Evolutionary conservation across 1,140 invertebrate species (phyloP), one percentile per base, ranked within the genome.

Genomic region (Hyphantria cunea): DNA sequence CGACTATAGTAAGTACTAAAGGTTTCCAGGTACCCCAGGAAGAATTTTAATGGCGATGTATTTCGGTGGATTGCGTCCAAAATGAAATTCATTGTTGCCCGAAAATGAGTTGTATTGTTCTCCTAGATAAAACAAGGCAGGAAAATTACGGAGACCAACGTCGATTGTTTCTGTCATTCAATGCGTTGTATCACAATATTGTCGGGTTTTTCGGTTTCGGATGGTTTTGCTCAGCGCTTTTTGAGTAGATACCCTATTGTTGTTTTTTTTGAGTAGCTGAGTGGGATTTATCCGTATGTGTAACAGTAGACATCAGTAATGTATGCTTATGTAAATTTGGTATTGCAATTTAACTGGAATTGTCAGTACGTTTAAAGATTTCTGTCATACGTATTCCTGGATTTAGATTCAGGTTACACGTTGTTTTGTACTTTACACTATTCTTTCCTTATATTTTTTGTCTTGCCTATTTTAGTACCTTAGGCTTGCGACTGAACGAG

Each of bases 11-110:
- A n/a, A n/a, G n/a, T n/a, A n/a, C n/a, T n/a, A n/a, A 34, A 41
- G 11, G 8, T 41, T 9, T n/a, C 39, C n/a, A 41, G 3, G 39
- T n/a, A 32, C 65, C 10, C 10, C 10, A 53, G 67, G 74, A 70
- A 76, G 68, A 66, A 72, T 81, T 81, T 82, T 82, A 86, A 84
- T 82, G 74, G 70, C 67, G 62, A 60, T 60, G 67, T 79, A 81
- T 84, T 83, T 81, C 71, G 76, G 74, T 42, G 79, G 64, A 66
- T 67, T 17, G 58, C 68, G 49, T 32, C 67, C 53, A 39, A 64
- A 73, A 67, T 63, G 64, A 65, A 73, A 64, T 66, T 67, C 72
- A 75, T 75, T 75, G 69, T 69, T 61, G 25, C 56, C 59, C 68
- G 47, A 69, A 73, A 75, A 75, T 75, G 72, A 75, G 69, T 67